These are phyloP conservation scores for Meliscaeva auricollis DNA, from an alignment of 2,888 invertebrate species.

Conservation along the genomic window DNA sequence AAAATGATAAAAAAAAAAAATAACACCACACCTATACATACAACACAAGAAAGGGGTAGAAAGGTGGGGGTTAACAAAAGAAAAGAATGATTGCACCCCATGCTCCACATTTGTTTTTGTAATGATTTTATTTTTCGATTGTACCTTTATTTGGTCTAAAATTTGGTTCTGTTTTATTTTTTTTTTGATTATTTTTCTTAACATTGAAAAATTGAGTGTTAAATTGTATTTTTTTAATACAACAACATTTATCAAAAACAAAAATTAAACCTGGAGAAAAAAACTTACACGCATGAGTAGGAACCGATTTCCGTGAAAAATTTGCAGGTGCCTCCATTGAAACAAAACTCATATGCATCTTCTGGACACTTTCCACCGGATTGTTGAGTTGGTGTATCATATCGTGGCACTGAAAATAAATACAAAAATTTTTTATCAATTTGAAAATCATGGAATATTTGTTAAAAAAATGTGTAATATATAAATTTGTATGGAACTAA, in stretches of 20 bases:
- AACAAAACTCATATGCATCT: conserved; percentile 90
- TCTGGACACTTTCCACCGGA: conserved; percentile 84
- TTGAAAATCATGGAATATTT: neutral
- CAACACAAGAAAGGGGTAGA: conserved; percentile 10
- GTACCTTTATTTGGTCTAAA: conserved; percentile 19
- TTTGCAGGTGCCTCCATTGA: conserved; percentile 94
- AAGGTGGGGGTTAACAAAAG: neutral
- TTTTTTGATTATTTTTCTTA: conserved; percentile 28
- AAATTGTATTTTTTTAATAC: conserved; percentile 20
- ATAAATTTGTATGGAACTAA: too few relatives aligned
- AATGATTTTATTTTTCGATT: conserved; percentile 6
- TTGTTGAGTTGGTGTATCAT: conserved; percentile 81
- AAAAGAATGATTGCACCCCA: conserved; percentile 53
- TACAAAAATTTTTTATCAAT: neutral
- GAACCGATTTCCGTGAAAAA: conserved; percentile 91
- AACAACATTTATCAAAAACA: conserved; percentile 7
- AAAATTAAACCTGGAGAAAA: neutral
- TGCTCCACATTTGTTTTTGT: conserved; percentile 26
- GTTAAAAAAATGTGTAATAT: too few relatives aligned
- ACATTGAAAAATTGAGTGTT: conserved; percentile 42
- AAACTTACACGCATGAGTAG: conserved; percentile 93
- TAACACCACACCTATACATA: neutral
- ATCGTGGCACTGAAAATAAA: conserved; percentile 82
- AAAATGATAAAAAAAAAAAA: conserved; percentile 13
- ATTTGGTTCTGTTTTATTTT: conserved; percentile 24